Evolutionary conservation across 2,113 vertebrate species (phyloP).

Genomic region (Origma solitaria): DNA sequence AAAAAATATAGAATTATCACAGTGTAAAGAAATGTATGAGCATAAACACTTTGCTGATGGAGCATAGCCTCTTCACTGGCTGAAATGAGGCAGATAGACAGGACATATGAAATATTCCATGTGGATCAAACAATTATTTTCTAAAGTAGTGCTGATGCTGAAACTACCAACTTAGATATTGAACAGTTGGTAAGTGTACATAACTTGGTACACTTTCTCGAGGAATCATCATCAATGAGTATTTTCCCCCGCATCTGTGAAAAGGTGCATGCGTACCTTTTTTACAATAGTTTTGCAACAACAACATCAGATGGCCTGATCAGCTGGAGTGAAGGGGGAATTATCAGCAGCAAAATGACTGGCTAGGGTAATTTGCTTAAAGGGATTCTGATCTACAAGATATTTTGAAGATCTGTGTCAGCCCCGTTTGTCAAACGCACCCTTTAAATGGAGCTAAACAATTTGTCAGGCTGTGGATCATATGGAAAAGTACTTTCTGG

Average conservation of each 20-base stretch:
- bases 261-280: neutral
- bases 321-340: neutral
- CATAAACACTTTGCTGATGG: neutral
- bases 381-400: neutral
- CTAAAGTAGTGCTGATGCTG: neutral
- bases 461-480: neutral
- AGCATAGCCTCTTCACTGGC: neutral
- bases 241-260: neutral
- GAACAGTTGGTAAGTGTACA: neutral
- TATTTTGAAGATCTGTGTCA: neutral
- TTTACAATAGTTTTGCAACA: neutral
- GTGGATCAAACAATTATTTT: neutral
- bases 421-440: neutral
- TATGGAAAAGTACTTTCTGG: neutral
- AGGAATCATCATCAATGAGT: neutral
- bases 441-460: neutral
- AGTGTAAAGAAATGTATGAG: neutral
- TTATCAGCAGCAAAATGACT: neutral
- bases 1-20: neutral
- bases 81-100: neutral
- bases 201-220: neutral
- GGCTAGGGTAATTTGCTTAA: neutral
- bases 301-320: neutral
- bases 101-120: neutral
- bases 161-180: neutral